These are phyloP conservation scores for Leuctra nigra DNA, from an alignment of 2,888 invertebrate species.

Conservation along the genomic window DNA sequence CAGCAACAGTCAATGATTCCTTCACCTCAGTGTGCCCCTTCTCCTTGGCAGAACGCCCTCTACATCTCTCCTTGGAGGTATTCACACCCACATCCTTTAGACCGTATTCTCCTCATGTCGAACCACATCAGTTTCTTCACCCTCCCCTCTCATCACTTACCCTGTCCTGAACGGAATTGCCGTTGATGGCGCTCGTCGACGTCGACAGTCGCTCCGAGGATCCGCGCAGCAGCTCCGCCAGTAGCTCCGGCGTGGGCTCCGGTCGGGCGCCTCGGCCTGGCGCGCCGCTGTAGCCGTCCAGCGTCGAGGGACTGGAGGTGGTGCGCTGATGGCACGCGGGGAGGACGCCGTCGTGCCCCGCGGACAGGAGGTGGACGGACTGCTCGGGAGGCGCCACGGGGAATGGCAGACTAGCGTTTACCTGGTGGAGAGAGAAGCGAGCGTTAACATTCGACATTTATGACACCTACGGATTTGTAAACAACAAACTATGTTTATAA, in stretches of 20 bases:
- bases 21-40: too few species aligned
- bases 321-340: conserved; percentile 62
- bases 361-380: conserved; percentile 13
- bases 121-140: too few species aligned
- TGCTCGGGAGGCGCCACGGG: conserved; percentile 34
- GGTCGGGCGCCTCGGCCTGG: conserved; percentile 31
- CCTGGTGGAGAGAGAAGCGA: too few species aligned
- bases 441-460: neutral
- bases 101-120: too few species aligned
- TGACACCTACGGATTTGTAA: neutral
- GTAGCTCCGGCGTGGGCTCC: conserved; percentile 57
- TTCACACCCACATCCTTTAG: too few species aligned
- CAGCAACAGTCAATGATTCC: too few species aligned
- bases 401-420: conserved; percentile 49
- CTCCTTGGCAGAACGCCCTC: too few species aligned
- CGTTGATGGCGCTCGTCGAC: conserved; percentile 28
- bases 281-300: conserved; percentile 48
- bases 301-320: conserved; percentile 71
- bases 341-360: conserved; percentile 43
- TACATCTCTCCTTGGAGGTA: too few species aligned
- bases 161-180: conserved; percentile 20
- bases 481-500: too few species aligned
- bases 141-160: too few species aligned
- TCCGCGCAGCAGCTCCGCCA: conserved; percentile 70
- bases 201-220: conserved; percentile 68